phyloP scores from a whole-genome alignment of 1,140 invertebrate species.

The Drosophila subpulchrella region DNA sequence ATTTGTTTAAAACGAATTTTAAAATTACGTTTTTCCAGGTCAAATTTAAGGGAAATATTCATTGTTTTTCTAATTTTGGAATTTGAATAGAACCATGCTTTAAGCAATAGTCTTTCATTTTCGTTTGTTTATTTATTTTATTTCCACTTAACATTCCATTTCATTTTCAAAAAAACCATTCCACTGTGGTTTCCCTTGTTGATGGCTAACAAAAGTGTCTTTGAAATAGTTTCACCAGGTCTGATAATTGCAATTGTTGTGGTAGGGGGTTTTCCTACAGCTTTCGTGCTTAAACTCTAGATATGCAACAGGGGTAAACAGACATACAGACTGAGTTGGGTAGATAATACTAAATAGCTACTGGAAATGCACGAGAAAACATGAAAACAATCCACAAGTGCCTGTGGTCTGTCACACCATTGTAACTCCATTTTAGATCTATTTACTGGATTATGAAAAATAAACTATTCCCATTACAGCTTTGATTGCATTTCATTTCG shows the following conservation, averaged over 20 bases:
- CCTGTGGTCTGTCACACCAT: slow-evolving; percentile 45
- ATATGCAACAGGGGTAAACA: slow-evolving; percentile 20
- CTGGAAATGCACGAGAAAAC: slow-evolving; percentile 25
- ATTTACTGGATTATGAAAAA: slow-evolving; percentile 32
- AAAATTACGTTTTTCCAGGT: too few relatives aligned
- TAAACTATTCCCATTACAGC: slow-evolving; percentile 11
- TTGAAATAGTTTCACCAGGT: slow-evolving; percentile 15
- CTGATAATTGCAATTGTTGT: slow-evolving; percentile 18
- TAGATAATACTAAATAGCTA: slow-evolving; percentile 4
- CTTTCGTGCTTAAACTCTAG: slow-evolving; percentile 32
- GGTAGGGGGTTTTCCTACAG: slow-evolving; percentile 20
- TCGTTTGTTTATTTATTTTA: slow-evolving; percentile 7
- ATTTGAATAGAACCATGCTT: not conserved
- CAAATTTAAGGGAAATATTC: not conserved
- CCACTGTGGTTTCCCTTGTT: slow-evolving; percentile 1
- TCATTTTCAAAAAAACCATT: not conserved
- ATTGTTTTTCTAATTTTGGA: not conserved
- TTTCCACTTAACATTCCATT: slow-evolving; percentile 12
- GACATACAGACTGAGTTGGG: not conserved
- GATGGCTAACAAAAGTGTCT: slow-evolving; percentile 7
- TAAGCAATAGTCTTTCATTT: not conserved
- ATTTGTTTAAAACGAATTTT: too few relatives aligned
- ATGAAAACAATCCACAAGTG: slow-evolving; percentile 56
- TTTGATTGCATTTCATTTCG: slow-evolving; percentile 56
- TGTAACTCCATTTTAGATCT: slow-evolving; percentile 18